Base-by-base conservation (phyloP, 2,113 vertebrate species). In the Apaloderma vittatum region DNA sequence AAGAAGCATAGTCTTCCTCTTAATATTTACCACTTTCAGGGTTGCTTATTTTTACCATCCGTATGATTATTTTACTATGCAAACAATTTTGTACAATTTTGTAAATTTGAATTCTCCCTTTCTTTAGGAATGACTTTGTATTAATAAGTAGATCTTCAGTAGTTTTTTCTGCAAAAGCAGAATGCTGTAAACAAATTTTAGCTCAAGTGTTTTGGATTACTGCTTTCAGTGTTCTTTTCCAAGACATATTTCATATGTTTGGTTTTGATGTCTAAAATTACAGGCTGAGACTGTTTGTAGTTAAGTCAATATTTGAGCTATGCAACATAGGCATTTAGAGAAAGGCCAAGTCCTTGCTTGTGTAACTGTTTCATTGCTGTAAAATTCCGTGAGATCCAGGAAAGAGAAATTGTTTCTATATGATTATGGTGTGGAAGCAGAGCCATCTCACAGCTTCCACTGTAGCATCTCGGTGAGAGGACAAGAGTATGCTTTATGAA, bases 291-390 rank as follows among this genome's bases (percentile, higher is more conserved):
- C 32, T 77, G 63, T 86, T 92, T 90, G 83, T 80, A 90, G 91
- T 94, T 97, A 96, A 94, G 91, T 96, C 96, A 96, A 96, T 96
- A 97, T 96, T 97, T 97, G 91, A 92, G 46, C 83, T 94, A 88
- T 88, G 83, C 59, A 73, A 27, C 76, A 51, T 1, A 89, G 91
- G 72, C 75, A 74, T 92, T 88, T 86, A 94, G 43, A 86, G 59
- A 88, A 92, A 88, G 91, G 68, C 68, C 67, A 86, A 36, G 30
- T 90, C 63, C 59, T 88, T 59, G 16, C 67, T 55, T 77, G 8
- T 70, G 76, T 94, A 96, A 95, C 82, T 94, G 34, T 91, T 96
- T 96, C 79, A n/a, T 55, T 88, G 79, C 88, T 84, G 86, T 48
- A 67, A 90, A 65, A 77, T 83, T 83, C 66, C 30, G 27, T 1